A percentile compares a stretch with the other conserved stretches of the same genome.
These are phyloP conservation scores for Spialia ferax DNA, from an alignment of 2,888 invertebrate species.

Conservation along the genomic window DNA sequence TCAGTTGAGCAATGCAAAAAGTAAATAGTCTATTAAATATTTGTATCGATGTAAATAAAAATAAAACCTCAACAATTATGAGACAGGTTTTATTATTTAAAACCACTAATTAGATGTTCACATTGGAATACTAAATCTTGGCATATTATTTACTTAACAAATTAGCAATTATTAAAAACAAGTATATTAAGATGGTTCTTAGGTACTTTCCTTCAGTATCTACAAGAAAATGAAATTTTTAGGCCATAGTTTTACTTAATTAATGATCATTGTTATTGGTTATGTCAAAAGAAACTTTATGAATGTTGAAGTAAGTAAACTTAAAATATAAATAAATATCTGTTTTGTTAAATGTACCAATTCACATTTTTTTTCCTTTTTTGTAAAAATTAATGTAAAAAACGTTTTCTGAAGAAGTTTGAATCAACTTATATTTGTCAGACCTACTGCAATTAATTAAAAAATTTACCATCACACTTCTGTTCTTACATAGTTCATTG, in stretches of 20 bases:
- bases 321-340: too few species aligned
- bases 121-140: conserved; percentile 9
- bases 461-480: background rate
- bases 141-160: conserved; percentile 8
- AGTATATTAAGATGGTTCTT: background rate
- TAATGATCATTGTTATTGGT: background rate
- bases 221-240: background rate
- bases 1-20: too few species aligned
- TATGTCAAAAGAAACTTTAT: background rate
- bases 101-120: background rate
- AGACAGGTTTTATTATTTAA: conserved; percentile 23
- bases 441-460: background rate
- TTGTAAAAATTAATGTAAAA: too few species aligned
- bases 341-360: too few species aligned
- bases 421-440: background rate
- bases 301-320: too few species aligned
- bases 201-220: background rate
- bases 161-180: background rate
- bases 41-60: background rate
- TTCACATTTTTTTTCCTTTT: too few species aligned
- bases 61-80: conserved; percentile 3
- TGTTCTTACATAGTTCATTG: background rate
- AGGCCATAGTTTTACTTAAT: background rate
- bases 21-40: too few species aligned
- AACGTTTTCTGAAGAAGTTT: too few species aligned